Evolutionary conservation across 2,797 vertebrate species (phyloP).

Genomic region (Pampus argenteus): DNA sequence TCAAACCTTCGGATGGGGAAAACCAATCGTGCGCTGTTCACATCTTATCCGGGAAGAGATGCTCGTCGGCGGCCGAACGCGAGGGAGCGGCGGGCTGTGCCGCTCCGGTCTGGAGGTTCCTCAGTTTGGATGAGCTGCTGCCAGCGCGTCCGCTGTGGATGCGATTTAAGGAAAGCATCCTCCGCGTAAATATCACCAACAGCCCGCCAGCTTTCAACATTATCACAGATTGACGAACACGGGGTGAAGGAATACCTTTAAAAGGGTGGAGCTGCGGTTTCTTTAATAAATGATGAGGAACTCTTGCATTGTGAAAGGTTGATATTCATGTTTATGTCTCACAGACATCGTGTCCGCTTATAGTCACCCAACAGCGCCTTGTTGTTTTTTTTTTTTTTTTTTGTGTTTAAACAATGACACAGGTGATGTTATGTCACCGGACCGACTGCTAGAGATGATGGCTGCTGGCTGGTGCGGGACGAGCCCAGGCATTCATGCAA

Average conservation of each 20-base stretch:
- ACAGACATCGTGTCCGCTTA: conserved; percentile 7
- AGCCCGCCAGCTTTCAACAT: not conserved
- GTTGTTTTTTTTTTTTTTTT: conserved; percentile 10
- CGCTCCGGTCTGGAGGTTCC: conserved; percentile 66
- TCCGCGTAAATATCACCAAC: not conserved
- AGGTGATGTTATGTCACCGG: conserved; percentile 49
- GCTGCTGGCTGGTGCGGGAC: conserved; percentile 58
- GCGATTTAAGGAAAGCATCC: conserved; percentile 26
- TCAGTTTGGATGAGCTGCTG: conserved; percentile 51
- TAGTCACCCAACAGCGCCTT: conserved; percentile 8
- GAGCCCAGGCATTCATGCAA: conserved; percentile 26
- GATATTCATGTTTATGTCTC: conserved; percentile 54
- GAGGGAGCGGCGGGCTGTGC: conserved; percentile 65
- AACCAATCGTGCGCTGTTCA: conserved; percentile 23
- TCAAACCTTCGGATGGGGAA: conserved; percentile 54
- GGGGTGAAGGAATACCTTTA: conserved; percentile 43
- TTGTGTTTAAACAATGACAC: conserved; percentile 31
- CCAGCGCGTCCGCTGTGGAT: conserved; percentile 32
- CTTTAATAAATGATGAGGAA: conserved; percentile 81
- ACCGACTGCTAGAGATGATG: conserved; percentile 42
- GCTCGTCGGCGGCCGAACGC: conserved; percentile 39
- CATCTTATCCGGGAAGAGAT: conserved; percentile 45
- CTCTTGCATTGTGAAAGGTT: conserved; percentile 28
- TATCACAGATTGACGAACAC: conserved; percentile 14
- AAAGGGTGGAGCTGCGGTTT: conserved; percentile 80